Percentiles rank a stretch among this genome's conserved stretches.
Evolutionary conservation across 2,113 vertebrate genomes (phyloP).

Genomic region (Bolborhynchus lineola): DNA sequence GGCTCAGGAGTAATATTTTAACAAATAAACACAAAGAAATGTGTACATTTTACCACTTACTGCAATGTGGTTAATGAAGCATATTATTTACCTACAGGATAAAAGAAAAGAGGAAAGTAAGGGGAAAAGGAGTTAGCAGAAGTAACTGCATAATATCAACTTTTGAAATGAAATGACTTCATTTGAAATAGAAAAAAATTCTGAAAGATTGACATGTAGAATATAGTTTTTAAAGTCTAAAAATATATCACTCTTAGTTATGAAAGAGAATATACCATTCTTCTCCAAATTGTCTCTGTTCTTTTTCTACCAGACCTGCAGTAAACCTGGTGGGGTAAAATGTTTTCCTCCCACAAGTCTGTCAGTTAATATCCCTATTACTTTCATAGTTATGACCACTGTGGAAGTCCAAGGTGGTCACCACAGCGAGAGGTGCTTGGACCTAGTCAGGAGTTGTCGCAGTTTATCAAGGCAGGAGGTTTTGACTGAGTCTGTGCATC

Average conservation of each 20-base stretch:
- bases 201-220: conserved; percentile 21
- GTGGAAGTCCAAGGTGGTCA: not conserved
- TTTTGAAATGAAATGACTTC: not conserved
- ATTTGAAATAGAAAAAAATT: not conserved
- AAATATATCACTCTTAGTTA: conserved; percentile 17
- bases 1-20: not conserved
- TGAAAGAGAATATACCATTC: conserved; percentile 23
- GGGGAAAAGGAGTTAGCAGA: not conserved
- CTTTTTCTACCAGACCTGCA: not conserved
- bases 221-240: conserved; percentile 25
- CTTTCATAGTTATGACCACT: not conserved
- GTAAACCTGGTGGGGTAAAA: not conserved
- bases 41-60: not conserved
- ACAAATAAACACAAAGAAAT: not conserved
- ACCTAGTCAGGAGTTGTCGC: not conserved
- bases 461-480: not conserved
- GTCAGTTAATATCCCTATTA: not conserved
- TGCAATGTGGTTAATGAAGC: not conserved
- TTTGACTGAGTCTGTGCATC: not conserved
- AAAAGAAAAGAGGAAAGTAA: not conserved
- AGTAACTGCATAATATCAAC: not conserved
- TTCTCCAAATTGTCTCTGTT: not conserved
- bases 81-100: not conserved
- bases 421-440: not conserved
- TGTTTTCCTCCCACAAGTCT: not conserved